Evolutionary conservation across 2,797 vertebrate genomes (phyloP).

Genomic region (Apogon talboti): DNA sequence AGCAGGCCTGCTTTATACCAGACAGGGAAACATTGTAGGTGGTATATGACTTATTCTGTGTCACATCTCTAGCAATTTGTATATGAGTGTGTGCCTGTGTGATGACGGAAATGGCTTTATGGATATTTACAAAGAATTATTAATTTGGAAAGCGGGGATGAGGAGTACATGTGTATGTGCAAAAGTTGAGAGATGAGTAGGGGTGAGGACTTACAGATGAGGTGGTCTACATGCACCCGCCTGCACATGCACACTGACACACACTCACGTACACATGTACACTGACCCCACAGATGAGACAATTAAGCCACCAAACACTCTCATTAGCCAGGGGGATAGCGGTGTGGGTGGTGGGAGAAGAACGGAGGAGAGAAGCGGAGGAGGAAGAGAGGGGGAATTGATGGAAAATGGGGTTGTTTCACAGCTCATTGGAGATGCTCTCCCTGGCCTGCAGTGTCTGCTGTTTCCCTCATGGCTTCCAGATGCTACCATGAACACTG

Average conservation of each 20-base stretch:
- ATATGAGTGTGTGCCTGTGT: too few species aligned
- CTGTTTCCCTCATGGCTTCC: conserved; percentile 84
- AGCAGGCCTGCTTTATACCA: conserved; percentile 64
- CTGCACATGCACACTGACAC: conserved; percentile 36
- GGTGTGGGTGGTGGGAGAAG: conserved; percentile 78
- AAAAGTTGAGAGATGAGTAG: conserved; percentile 24
- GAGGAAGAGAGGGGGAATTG: conserved; percentile 76
- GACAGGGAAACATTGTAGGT: conserved; percentile 70
- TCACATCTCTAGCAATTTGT: conserved; percentile 55
- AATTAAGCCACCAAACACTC: conserved; percentile 79
- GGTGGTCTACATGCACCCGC: conserved; percentile 55
- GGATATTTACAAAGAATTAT: conserved; percentile 75
- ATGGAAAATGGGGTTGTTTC: conserved; percentile 87
- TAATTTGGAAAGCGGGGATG: conserved; percentile 66
- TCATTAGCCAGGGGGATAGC: conserved; percentile 78
- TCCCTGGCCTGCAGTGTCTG: conserved; percentile 80
- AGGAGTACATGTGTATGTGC: conserved; percentile 55
- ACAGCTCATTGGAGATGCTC: conserved; percentile 88
- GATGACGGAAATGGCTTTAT: conserved; percentile 67
- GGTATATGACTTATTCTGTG: conserved; percentile 66
- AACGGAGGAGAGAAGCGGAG: conserved; percentile 59
- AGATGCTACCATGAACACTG: conserved; percentile 79
- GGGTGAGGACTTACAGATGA: conserved; percentile 64
- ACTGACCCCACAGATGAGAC: conserved; percentile 77
- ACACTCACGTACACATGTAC: conserved; percentile 26